Conservation (phyloP, 2,113 vertebrate genomes). For the Catagonus wagneri region DNA sequence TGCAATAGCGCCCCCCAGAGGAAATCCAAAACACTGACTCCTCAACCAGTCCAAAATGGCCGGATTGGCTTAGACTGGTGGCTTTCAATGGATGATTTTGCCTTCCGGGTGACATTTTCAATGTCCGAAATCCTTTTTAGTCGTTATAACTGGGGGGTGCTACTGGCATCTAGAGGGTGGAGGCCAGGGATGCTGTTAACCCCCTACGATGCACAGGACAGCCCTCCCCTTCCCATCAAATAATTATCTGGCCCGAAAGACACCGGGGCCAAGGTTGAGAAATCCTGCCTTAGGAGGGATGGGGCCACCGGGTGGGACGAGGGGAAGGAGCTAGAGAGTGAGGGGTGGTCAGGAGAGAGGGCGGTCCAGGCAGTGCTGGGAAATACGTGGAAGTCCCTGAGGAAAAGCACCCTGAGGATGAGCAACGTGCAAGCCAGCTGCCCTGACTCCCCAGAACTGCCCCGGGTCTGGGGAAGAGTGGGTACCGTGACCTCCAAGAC, state of each 20-base stretch:
- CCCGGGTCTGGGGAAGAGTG: not conserved
- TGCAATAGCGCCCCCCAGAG: not conserved
- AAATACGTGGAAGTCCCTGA: not conserved
- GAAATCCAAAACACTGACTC: not conserved
- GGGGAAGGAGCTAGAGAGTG: not conserved
- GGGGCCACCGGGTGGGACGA: not conserved
- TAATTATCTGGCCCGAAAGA: not conserved
- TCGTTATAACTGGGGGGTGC: not conserved
- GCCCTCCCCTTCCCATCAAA: not conserved
- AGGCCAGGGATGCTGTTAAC: not conserved
- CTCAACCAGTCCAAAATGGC: not conserved
- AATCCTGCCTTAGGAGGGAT: not conserved
- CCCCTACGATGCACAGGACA: not conserved
- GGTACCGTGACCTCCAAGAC: not conserved
- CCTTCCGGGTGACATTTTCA: not conserved
- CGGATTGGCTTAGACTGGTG: not conserved
- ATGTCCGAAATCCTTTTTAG: not conserved
- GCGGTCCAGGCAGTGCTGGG: not conserved
- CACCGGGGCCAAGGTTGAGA: not conserved
- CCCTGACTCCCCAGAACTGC: not conserved
- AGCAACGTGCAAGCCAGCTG: not conserved
- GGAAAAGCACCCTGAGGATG: not conserved
- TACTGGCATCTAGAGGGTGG: not conserved
- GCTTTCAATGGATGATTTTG: fast-evolving
- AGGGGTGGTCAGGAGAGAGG: not conserved